Evolutionary conservation across 2,797 vertebrate genomes (phyloP).

Genomic region (Pangasius sanitwongsei): DNA sequence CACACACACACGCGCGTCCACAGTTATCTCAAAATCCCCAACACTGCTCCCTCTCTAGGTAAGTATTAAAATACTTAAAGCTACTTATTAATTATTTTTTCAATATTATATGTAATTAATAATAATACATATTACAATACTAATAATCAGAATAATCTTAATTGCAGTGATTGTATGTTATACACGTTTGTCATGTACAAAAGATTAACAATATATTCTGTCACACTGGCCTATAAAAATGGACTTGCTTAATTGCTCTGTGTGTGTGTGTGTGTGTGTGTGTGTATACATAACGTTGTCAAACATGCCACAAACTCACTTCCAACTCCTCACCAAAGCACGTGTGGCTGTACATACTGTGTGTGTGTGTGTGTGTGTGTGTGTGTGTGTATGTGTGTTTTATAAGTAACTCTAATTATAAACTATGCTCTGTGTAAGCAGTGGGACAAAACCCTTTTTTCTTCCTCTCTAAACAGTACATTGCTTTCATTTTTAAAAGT

Average conservation of each 20-base stretch:
- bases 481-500: conserved; percentile 56
- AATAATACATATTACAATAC: background rate
- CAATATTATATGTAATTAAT: background rate
- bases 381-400: background rate
- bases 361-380: background rate
- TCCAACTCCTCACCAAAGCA: background rate
- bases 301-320: background rate
- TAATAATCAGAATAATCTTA: background rate
- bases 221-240: background rate
- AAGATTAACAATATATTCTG: background rate
- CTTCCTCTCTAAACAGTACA: conserved; percentile 51
- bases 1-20: background rate
- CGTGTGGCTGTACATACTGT: background rate
- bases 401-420: background rate
- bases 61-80: background rate
- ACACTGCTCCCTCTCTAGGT: background rate
- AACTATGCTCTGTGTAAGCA: background rate
- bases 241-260: background rate
- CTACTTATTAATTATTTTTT: background rate
- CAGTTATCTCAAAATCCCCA: background rate
- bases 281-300: background rate
- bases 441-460: background rate
- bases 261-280: background rate
- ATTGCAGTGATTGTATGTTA: background rate
- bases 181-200: background rate